Base-by-base conservation (phyloP, 2,113 vertebrate species). In the Garra rufa region DNA sequence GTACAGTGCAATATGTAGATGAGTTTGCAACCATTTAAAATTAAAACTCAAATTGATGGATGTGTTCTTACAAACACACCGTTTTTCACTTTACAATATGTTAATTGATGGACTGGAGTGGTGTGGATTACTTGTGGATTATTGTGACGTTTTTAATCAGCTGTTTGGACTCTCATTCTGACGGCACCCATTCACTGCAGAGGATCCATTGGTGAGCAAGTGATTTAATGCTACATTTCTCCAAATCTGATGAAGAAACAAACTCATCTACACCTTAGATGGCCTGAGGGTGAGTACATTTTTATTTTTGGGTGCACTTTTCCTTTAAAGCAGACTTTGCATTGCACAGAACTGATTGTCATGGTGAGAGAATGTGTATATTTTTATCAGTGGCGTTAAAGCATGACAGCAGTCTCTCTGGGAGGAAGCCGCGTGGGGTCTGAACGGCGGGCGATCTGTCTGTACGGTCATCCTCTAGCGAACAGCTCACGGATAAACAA, bases 401-500 rank as follows among this genome's bases (percentile, higher is more conserved):
- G 69, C 69, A 71, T 71, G 21, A 44, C 21, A 0, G 34, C 38
- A 44, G 69, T 38, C 65, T 69, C 65, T 21, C 15, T 69, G 9
- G 65, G 65, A 38, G 17, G 17, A 69, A 69, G 26, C 44, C 0
- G 11, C 1, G 38, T 44, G 70, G n/a, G 70, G 70, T 71, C 10
- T 71, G 69, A 71, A 24, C 10, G 10, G 57, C 57, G 24, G 26
- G 57, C 4, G 24, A 61, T 61, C 57, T 61, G 59, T 73, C 70
- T 73, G 6, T 73, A 26, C n/a, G n/a, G 69, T 73, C 70, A 73
- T 46, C 70, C 70, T 73, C 70, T 24, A 71, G 21, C 5, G 41
- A 71, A 73, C 65, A 69, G 65, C 34, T 69, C 34, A 41, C 19
- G 65, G 34, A 11, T 41, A 41, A 69, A 69, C 69, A 46, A 73